A percentile compares a stretch with the other conserved stretches of the same genome.
Conservation (phyloP, 2,113 vertebrate species). For the Balaeniceps rex region DNA sequence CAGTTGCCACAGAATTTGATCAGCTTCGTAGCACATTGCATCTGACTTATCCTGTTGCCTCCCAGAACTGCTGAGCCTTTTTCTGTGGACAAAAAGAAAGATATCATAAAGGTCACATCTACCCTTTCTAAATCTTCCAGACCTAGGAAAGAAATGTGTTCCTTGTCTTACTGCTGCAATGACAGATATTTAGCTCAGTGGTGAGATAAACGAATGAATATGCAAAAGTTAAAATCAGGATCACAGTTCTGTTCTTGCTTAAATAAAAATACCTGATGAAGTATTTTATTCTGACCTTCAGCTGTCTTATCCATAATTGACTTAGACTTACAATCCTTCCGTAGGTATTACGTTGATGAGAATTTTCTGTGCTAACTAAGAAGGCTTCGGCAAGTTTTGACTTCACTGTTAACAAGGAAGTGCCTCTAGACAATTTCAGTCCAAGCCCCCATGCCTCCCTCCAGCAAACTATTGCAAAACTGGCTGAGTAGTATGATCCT, state of each 20-base stretch:
- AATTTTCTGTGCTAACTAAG: background rate
- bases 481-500: background rate
- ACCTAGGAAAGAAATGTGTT: background rate
- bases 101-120: background rate
- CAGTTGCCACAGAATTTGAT: background rate
- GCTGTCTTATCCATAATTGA: background rate
- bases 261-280: background rate
- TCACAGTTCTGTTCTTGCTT: background rate
- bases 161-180: background rate
- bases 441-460: background rate
- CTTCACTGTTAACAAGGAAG: background rate
- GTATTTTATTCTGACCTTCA: background rate
- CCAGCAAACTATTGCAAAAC: background rate
- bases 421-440: background rate
- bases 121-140: background rate
- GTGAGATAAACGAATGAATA: background rate
- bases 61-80: conserved; percentile 7
- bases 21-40: background rate
- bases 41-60: background rate
- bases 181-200: background rate
- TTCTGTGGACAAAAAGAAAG: background rate
- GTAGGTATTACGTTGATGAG: background rate
- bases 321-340: background rate
- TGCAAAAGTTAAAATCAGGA: background rate
- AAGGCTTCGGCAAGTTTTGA: background rate